Base-by-base conservation (phyloP, 2,113 vertebrate genomes). In the Pluvialis apricaria region DNA sequence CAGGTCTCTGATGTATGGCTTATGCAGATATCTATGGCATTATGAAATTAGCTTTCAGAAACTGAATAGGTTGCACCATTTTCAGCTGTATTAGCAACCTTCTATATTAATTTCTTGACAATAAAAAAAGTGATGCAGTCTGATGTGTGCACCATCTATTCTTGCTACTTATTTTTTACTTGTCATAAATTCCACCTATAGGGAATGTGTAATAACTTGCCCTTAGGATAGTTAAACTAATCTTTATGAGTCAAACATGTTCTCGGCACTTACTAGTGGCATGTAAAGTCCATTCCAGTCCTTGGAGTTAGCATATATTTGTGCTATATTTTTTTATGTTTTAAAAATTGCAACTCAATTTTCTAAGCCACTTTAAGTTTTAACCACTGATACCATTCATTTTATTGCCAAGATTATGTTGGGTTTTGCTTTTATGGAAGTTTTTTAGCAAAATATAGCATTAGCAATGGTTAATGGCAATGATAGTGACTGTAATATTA, bases 1-100 rank as follows among this genome's bases (percentile, higher is more conserved):
- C 20, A 32, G 10, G 68, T 93, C 49, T 88, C 62, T 94, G 87
- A 96, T 93, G 12, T 82, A 90, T 91, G 57, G 65, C 57, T 91
- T 94, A 85, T 92, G 68, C 32, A 88, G 42, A 26, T 91, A n/a
- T n/a, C 66, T 72, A 29, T 73, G 70, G 32, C 75, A 80, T 68
- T 92, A 87, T 19, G 52, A 95, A 95, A 91, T 90, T 83, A 86
- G 54, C 65, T 94, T 93, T 95, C 66, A 92, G 79, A 62, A 95
- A 77, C 62, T 90, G 69, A 95, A 91, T 86, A 80, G 31, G 15
- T 58, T 93, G 58, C 54, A 80, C 9, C 34, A 66, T 72, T 96
- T 96, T 85, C 62, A 90, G 19, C 57, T 2, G 0, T 62, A 86
- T 86, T 94, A 54, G 34, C 58, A 88, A 86, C 25, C 18, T 51